phyloP scores from a whole-genome alignment of 1,140 invertebrate genomes.

The Zaprionus tsacasi region DNA sequence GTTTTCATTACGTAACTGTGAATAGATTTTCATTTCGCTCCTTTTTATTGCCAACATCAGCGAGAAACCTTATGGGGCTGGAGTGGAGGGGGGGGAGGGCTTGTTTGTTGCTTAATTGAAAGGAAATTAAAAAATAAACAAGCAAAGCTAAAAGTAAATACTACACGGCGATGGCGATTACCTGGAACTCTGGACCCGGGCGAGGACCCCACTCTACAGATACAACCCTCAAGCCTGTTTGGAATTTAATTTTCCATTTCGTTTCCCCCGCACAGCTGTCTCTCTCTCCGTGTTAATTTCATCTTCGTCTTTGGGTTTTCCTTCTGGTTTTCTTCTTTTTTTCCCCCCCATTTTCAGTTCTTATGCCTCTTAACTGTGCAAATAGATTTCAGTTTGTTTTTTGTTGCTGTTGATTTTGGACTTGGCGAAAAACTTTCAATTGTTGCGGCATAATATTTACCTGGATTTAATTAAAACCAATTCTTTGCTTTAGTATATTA shows the following conservation, averaged over 20 bases:
- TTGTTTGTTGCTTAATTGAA: conserved; percentile 82
- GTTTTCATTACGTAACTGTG: conserved; percentile 63
- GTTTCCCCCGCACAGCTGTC: not conserved
- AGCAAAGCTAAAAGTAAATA: conserved; percentile 77
- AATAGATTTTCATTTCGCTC: conserved; percentile 67
- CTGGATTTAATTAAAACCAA: conserved; percentile 78
- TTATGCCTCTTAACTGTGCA: conserved; percentile 54
- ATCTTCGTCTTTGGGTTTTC: conserved; percentile 53
- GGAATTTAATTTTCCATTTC: conserved; percentile 80
- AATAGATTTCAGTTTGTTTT: conserved; percentile 70
- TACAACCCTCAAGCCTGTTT: conserved; percentile 63
- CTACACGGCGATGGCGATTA: conserved; percentile 73
- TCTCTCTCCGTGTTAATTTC: conserved; percentile 63
- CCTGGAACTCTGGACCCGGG: conserved; percentile 49
- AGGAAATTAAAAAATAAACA: conserved; percentile 83
- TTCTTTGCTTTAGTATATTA: conserved; percentile 51
- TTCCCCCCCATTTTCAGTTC: conserved; percentile 21
- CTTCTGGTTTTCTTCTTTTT: conserved; percentile 3
- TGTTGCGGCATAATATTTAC: conserved; percentile 68
- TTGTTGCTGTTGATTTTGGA: conserved; percentile 58
- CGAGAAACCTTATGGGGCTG: too few relatives aligned
- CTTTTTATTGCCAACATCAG: conserved; percentile 46
- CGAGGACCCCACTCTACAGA: conserved; percentile 15
- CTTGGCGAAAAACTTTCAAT: conserved; percentile 45
- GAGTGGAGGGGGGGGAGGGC: conserved; percentile 1